Base-by-base conservation (phyloP, 2,113 vertebrate species). In the Oenanthe oenanthe region DNA sequence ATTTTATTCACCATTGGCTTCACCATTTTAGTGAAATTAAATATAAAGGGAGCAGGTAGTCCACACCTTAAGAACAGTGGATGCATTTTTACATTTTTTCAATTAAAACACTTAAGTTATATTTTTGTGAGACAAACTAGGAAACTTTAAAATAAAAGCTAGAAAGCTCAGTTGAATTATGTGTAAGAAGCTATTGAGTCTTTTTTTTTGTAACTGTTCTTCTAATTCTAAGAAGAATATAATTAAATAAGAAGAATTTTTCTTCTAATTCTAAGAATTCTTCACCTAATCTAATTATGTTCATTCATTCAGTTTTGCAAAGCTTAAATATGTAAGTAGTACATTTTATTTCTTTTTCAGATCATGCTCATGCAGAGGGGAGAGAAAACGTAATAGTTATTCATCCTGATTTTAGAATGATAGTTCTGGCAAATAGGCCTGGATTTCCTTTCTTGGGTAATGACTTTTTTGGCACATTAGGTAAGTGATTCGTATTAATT, bases 401-500 rank as follows among this genome's bases (percentile, higher is more conserved):
- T 98, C 99, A 99, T 96, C 99, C 99, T 78, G 99, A 99, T 97
- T 99, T 99, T 97, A 98, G 99, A 91, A 99, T 99, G 99, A 96
- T 99, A 17, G 99, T 99, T 68, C 97, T 99, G 87, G 99, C 99
- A 42, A 99, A 99, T 92, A 98, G 99, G 82, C 99, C 99, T 51
- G 99, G 99, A 34, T 99, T 99, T 97, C 99, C 99, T 56, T 99
- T 99, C 97, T 94, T 99, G 96, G 99, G 99, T 65, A 99, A 99
- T 78, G 99, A 99, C 96, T 99, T 99, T 92, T 99, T 99, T 92
- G 99, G 99, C 72, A 98, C 99, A 24, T 97, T 99, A 96, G 99
- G 99, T 99, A 98, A 98, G 97, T 81, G 29, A 45, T 82, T 67
- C 6, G 17, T 70, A 51, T 60, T 40, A 75, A 92, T 66, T 80